Evolutionary conservation across 2,113 vertebrate species (phyloP).

Genomic region (Archilochus colubris): DNA sequence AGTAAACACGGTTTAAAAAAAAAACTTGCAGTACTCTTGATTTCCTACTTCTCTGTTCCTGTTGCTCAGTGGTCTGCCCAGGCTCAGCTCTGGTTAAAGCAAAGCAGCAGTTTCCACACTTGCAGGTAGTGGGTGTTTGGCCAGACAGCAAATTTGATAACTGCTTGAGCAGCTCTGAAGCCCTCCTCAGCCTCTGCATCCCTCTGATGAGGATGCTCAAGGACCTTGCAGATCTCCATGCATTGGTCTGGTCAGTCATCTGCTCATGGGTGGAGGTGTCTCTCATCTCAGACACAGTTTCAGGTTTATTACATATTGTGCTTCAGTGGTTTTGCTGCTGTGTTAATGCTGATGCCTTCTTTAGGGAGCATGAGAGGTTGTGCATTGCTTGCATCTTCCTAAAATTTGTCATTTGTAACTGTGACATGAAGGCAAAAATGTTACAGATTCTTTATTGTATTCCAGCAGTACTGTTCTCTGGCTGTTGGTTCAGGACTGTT

Average conservation of each 20-base stretch:
- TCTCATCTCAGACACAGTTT: background rate
- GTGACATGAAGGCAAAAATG: background rate
- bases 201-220: background rate
- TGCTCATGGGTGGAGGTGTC: too few species aligned
- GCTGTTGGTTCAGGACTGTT: background rate
- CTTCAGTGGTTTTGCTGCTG: background rate
- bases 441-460: background rate
- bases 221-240: background rate
- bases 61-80: background rate
- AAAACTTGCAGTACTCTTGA: background rate
- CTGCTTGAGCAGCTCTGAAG: background rate
- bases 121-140: background rate
- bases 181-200: background rate
- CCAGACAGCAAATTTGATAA: background rate
- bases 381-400: background rate
- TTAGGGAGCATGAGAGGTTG: background rate
- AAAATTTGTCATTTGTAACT: background rate
- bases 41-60: background rate
- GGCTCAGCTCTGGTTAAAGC: background rate
- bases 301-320: background rate
- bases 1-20: background rate
- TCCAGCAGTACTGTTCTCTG: background rate
- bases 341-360: background rate
- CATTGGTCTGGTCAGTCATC: rapidly evolving
- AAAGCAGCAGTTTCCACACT: background rate